A percentile compares a stretch with the other conserved stretches of the same genome.
These are phyloP conservation scores for Oreamnos americanus DNA, from an alignment of 2,113 vertebrate genomes.

Conservation along the genomic window DNA sequence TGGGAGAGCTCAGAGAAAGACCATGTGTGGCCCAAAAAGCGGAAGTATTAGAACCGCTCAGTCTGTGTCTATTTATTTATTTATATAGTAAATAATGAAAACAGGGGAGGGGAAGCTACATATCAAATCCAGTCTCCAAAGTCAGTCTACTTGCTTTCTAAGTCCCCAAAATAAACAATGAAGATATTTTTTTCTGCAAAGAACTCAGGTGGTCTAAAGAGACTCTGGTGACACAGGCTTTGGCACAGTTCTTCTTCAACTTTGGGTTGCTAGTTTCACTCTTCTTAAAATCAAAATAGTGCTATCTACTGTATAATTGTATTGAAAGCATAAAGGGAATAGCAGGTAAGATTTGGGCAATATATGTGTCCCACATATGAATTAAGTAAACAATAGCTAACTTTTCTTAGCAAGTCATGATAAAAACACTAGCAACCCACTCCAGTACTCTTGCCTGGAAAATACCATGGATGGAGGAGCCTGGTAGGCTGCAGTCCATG, in stretches of 20 bases:
- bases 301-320: background rate
- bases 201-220: background rate
- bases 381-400: background rate
- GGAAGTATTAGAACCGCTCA: background rate
- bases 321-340: background rate
- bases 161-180: background rate
- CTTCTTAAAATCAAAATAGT: background rate
- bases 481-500: too few relatives aligned
- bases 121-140: background rate
- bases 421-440: background rate
- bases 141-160: background rate
- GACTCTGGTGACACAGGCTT: background rate
- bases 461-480: too few relatives aligned
- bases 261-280: background rate
- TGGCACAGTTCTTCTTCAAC: fast-evolving
- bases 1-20: background rate
- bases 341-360: background rate
- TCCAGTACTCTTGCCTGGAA: too few relatives aligned
- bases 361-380: background rate
- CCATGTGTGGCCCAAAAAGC: background rate
- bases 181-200: background rate
- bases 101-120: fast-evolving
- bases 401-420: background rate
- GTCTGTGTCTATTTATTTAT: background rate
- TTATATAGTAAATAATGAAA: background rate